Percentiles rank a stretch among this genome's conserved stretches.
Conservation (phyloP, 2,888 invertebrate genomes). For the Rhorus exstirpatorius region DNA sequence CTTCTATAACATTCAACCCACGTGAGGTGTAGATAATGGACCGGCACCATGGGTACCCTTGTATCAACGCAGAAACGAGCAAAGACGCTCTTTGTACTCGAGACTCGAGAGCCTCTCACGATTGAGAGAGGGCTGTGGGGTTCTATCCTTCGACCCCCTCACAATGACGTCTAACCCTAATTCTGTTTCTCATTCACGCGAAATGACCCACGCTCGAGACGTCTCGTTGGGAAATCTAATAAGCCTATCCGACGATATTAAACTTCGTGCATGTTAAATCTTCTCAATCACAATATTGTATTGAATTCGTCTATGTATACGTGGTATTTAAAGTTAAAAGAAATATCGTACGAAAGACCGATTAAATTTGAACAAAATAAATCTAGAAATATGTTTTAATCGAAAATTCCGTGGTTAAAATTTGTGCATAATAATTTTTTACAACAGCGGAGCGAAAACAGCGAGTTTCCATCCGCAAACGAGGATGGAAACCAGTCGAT, state of each 20-base stretch:
- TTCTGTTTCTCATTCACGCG: constrained; percentile 37
- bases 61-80: constrained; percentile 27
- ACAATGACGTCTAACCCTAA: constrained; percentile 40
- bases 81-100: constrained; percentile 55
- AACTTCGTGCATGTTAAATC: neutral
- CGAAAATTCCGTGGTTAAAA: too few relatives aligned
- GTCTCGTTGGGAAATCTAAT: constrained; percentile 29
- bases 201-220: constrained; percentile 31
- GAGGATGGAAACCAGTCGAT: too few relatives aligned
- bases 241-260: neutral
- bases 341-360: too few relatives aligned
- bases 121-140: constrained; percentile 39
- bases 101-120: constrained; percentile 25
- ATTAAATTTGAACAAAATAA: too few relatives aligned
- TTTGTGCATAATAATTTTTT: too few relatives aligned
- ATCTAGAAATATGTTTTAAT: too few relatives aligned
- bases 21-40: constrained; percentile 56
- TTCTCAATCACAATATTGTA: neutral
- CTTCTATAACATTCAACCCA: constrained; percentile 41
- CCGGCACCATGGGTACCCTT: constrained; percentile 36
- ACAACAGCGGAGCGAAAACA: too few relatives aligned
- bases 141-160: constrained; percentile 31
- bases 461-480: too few relatives aligned
- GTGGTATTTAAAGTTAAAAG: too few relatives aligned
- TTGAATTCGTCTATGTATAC: neutral